Base-by-base conservation (phyloP, 2,888 invertebrate genomes). In the Cataglyphis livida region DNA sequence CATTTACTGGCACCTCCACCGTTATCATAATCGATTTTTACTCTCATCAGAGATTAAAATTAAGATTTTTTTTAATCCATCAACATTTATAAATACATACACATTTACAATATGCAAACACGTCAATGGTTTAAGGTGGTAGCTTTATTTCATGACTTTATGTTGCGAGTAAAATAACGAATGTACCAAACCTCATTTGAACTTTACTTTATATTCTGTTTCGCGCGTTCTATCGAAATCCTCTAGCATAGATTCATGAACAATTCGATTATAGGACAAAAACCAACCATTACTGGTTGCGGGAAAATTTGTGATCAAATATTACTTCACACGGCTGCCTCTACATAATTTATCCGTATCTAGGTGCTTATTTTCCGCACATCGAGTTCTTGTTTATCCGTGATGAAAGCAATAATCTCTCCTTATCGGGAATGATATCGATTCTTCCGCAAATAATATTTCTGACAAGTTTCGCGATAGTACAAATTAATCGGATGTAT, bases 301-400 rank as follows among this genome's bases (percentile, higher is more conserved):
- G 48, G 9, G 78, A 70, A 64, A 87, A 89, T 89, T 88, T 88
- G 84, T 82, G 85, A 84, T 82, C 89, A 73, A 88, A 87, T 89
- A 89, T 89, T 89, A 89, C 79, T 84, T 83, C 61, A 79, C 54
- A 41, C 59, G 35, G 12, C 0, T 57, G 75, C 38, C 6, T 65
- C 32, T 66, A 81, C 84, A 76, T 88, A 85, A 84, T 87, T 87
- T 85, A 83, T 83, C 79, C 61, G n/a, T 71, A 83, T 86, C 66
- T 59, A 32, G 18, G 15, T 51, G 51, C 6, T 51, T 64, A 65
- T 25, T 18, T 78, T 12, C 32, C 18, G 5, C 18, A 4, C 28
- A 15, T 38, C 6, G 10, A 41, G 18, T 59, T 7, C 10, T 51
- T 10, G 25, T 48, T 32, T 5, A 35, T 5, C 18, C 18, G 38